A percentile compares a stretch with the other conserved stretches of the same genome.
phyloP scores from a whole-genome alignment of 2,888 invertebrate genomes.

The Stenodera caucasica region DNA sequence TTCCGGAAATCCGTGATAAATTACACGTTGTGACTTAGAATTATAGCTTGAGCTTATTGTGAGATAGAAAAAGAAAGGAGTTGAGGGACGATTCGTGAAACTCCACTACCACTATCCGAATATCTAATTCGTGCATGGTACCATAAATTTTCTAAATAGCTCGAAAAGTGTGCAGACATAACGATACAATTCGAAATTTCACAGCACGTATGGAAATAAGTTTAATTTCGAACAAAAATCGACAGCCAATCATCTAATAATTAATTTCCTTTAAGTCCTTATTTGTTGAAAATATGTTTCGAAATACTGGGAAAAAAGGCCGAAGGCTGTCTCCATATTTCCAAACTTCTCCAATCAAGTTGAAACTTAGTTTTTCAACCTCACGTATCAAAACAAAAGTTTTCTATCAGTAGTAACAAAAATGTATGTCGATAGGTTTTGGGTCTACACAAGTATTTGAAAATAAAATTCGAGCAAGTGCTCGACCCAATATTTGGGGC shows the following conservation, averaged over 20 bases:
- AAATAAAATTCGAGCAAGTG: background rate
- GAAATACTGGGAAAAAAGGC: too few relatives aligned
- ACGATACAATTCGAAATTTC: background rate
- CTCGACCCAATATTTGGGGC: too few relatives aligned
- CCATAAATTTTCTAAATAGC: slow-evolving; percentile 34
- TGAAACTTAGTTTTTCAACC: too few relatives aligned
- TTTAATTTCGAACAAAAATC: background rate
- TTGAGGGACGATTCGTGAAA: slow-evolving; percentile 7
- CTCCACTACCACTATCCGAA: slow-evolving; percentile 10
- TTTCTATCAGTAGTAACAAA: too few relatives aligned
- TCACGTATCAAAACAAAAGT: too few relatives aligned
- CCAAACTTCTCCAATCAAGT: too few relatives aligned
- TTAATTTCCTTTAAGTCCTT: too few relatives aligned
- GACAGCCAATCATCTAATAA: too few relatives aligned
- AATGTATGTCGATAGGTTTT: too few relatives aligned
- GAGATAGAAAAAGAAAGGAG: slow-evolving; percentile 13
- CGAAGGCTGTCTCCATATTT: too few relatives aligned
- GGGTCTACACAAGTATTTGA: too few relatives aligned
- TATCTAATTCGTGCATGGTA: slow-evolving; percentile 37
- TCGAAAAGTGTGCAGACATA: slow-evolving; percentile 30
- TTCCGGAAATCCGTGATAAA: slow-evolving; percentile 31
- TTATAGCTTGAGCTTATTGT: slow-evolving; percentile 28
- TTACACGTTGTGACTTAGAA: slow-evolving; percentile 21
- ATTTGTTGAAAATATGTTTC: too few relatives aligned
- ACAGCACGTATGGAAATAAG: background rate